Evolutionary conservation across 2,797 vertebrate genomes (phyloP), one percentile per base, ranked within the genome.

Genomic region (Hydrolagus colliei): DNA sequence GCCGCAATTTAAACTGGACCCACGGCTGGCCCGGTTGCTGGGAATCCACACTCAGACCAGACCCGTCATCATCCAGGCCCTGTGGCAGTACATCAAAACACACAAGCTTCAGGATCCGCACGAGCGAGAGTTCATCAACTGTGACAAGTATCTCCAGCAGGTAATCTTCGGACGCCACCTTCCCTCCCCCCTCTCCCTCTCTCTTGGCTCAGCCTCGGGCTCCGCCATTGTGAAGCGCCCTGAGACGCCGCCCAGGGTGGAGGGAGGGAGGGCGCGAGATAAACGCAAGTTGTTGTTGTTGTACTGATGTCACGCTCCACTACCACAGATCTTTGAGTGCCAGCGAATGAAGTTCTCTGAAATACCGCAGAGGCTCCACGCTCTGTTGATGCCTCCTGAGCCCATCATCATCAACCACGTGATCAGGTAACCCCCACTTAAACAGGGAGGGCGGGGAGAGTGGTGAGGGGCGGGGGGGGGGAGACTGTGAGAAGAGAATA

Each of bases 41-140:
- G 97, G 98, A 0, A 99, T 99, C 87, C 98, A 99, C 92, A 99
- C 98, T 41, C 98, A 99, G 93, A 99, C 98, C 73, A 94, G 98
- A 82, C 98, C 98, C 0, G 98, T 99, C 87, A 99, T 99, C 92
- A 98, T 99, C 89, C 98, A 99, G 94, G 98, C 98, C 8, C 91
- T 99, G 86, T 99, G 98, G 98, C 98, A 99, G 86, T 99, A 99
- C n/a, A 97, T 99, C 89, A 99, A 99, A 91, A 99, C 97, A 87
- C 98, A 99, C 92, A 99, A 98, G 89, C 96, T 99, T 35, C 97
- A 99, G 92, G 97, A 99, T 89, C 97, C 97, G 71, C 98, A 99
- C 11, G 98, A 99, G 90, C 92, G 98, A 61, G 97, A 99, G 91
- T 99, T 97, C 32, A 98, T 99, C 88, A 96, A 98, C 93, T 99